phyloP scores from a whole-genome alignment of 1,140 invertebrate species.

The Bombus waltoni region DNA sequence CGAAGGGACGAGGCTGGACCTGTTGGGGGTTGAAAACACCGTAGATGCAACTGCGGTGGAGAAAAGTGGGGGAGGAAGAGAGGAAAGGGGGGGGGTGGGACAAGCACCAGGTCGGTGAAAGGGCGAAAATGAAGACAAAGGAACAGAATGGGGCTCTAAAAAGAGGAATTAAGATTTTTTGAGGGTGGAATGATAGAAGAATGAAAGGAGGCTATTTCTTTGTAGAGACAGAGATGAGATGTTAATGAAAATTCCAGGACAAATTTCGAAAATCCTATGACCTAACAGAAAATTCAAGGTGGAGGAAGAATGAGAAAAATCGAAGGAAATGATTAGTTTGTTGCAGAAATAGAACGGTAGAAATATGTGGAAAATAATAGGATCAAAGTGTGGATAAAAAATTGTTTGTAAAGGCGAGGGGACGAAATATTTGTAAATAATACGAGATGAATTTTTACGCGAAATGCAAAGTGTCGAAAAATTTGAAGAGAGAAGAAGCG shows the following conservation, averaged over 20 bases:
- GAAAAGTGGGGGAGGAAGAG: no score
- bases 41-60: background rate
- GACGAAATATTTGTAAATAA: background rate
- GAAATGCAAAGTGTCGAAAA: background rate
- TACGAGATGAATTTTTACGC: background rate
- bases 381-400: no score
- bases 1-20: background rate
- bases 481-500: background rate
- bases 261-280: background rate
- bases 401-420: no score
- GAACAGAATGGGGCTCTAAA: background rate
- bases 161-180: slow-evolving; percentile 8
- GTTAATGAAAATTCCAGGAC: background rate
- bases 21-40: background rate
- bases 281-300: background rate
- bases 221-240: background rate
- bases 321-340: no score
- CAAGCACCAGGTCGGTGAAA: background rate
- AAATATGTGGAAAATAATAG: no score
- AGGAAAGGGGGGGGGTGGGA: background rate
- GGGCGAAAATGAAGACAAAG: slow-evolving; percentile 23
- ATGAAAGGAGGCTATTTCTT: background rate
- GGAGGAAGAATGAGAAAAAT: background rate
- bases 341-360: no score
- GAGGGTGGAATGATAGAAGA: background rate